Evolutionary conservation across 2,113 vertebrate species (phyloP), one percentile per base, ranked within the genome.

Genomic region (Trichomycterus rosablanca): DNA sequence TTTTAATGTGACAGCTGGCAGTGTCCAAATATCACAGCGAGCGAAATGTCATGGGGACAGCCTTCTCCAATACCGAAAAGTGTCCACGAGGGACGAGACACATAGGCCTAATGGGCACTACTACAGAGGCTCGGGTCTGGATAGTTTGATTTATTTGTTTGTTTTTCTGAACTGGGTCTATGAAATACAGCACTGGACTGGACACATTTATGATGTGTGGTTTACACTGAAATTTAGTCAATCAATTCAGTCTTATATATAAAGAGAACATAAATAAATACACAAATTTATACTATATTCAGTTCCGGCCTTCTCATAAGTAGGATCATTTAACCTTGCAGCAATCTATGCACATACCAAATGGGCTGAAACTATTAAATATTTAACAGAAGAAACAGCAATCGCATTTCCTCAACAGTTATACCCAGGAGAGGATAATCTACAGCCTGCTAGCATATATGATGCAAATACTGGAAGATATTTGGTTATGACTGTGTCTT

Each of bases 11-110:
- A 84, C 84, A 89, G 84, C 84, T 90, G 88, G 85, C 82, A 78
- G 78, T 70, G 54, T 78, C 61, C 66, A 91, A 91, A 91, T 89
- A 89, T 82, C 90, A 92, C 83, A 88, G 81, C 66, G 71, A 80
- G 81, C 78, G 83, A 89, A 90, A 89, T 86, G 79, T 84, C 81
- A 81, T 54, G 39, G 75, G 74, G 73, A 81, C 64, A 80, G 78
- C 69, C 75, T 74, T 71, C 78, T 73, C 76, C 74, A 80, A 74
- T 83, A 83, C 83, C 66, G 61, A 61, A 58, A 63, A 35, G 65
- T 28, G 70, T 79, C 72, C 64, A 32, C 32, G 20, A 72, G 73
- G 72, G 64, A 75, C 69, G 32, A 53, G 65, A 63, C 70, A 78
- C 74, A 71, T 61, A 80, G 72, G 68, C 59, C 59, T 5, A 4